Base-by-base conservation (phyloP, 2,888 invertebrate genomes). In the Ephialtes manifestator region DNA sequence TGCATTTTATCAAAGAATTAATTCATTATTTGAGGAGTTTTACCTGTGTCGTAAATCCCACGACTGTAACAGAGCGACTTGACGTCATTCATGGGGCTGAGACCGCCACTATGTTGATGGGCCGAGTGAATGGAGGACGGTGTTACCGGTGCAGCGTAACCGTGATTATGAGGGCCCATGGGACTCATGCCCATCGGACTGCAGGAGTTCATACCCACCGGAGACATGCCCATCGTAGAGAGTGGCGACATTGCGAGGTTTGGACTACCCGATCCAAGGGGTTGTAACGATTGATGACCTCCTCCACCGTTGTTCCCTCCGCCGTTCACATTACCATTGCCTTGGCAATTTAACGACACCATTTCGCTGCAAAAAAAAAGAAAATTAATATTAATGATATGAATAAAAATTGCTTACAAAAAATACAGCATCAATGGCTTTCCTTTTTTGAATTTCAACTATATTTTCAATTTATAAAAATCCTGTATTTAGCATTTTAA, bases 161-260 rank as follows among this genome's bases (percentile, higher is more conserved):
- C 92, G 53, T 92, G 92, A 88, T 94, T 93, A 84, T 92, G 93
- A n/a, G 91, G 88, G 11, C 90, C 91, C 92, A 93, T 93, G n/a
- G 93, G 91, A 68, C 93, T 92, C 92, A 93, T 92, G 11, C 93
- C 91, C 89, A 93, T 90, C 13, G 93, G 92, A 82, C 93, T 93
- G 82, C 92, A 93, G 20, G 92, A 90, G 67, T 92, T 92, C 87
- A 92, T 90, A 4, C 89, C 91, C 3, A 91, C 92, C 58, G 94
- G 92, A 0, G 93, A 93, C 91, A 94, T 93, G 13, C 93, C 93
- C 91, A 94, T 92, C 60, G 92, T 91, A 46, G 93, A 92, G 13
- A 93, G 83, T 31, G 93, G 94, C 20, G 94, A 92, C 89, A 93
- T 93, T 4, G 93, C 91, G 10, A 93, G 87, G 85, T 92, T 93